These are phyloP conservation scores for Drosophila cyrtoloma DNA, from an alignment of 2,888 invertebrate genomes.

Conservation along the genomic window DNA sequence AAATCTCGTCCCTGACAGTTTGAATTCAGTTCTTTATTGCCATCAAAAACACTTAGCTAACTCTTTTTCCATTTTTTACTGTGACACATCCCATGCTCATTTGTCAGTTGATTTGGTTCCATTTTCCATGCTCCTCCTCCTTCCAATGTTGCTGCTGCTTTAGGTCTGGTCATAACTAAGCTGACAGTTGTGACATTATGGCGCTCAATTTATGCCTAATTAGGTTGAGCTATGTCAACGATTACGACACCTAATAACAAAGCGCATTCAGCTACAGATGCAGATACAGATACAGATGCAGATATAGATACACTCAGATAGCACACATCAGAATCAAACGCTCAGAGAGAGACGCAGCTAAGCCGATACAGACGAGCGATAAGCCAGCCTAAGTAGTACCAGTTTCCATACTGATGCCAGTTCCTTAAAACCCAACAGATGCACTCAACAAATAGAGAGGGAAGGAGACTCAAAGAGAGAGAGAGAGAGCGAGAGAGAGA, in stretches of 20 bases:
- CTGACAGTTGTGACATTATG: constrained; percentile 80
- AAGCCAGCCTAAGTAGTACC: constrained; percentile 45
- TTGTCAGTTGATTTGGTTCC: constrained; percentile 40
- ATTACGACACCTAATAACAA: constrained; percentile 80
- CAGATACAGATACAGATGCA: constrained; percentile 26
- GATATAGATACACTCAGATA: constrained; percentile 16
- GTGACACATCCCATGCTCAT: constrained; percentile 57
- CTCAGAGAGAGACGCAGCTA: constrained; percentile 42
- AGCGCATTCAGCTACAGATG: constrained; percentile 45
- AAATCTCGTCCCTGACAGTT: constrained; percentile 12
- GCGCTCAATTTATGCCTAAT: constrained; percentile 77
- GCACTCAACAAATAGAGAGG: constrained; percentile 48
- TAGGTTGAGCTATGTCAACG: constrained; percentile 78
- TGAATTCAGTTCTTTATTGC: background rate
- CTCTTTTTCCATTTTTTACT: constrained; percentile 24
- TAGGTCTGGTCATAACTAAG: constrained; percentile 48
- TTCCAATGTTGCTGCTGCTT: constrained; percentile 10
- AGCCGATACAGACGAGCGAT: constrained; percentile 71
- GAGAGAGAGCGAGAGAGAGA: background rate
- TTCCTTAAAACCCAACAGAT: constrained; percentile 70
- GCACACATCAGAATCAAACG: constrained; percentile 35
- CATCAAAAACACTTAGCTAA: constrained; percentile 53
- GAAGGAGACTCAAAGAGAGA: background rate
- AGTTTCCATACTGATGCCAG: constrained; percentile 6
- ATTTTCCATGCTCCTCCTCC: constrained; percentile 1